Percentiles rank a stretch among this genome's conserved stretches.
These are phyloP conservation scores for Melanchra persicariae DNA, from an alignment of 2,888 invertebrate genomes.

Conservation along the genomic window DNA sequence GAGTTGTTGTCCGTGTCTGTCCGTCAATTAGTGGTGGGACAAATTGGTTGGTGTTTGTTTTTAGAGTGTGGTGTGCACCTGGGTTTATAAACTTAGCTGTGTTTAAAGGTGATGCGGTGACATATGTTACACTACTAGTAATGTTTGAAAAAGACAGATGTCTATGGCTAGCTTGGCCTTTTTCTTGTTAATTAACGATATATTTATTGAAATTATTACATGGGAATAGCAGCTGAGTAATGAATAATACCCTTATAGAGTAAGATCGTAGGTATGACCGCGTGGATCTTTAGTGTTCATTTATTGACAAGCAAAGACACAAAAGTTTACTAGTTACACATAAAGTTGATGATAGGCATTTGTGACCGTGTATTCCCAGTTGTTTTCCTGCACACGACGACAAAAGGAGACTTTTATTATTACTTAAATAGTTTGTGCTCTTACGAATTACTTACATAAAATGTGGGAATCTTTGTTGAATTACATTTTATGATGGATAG, in stretches of 20 bases:
- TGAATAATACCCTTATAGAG: too few relatives aligned
- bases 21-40: conserved; percentile 39
- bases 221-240: too few relatives aligned
- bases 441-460: conserved; percentile 14
- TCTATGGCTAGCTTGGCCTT: too few relatives aligned
- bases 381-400: conserved; percentile 34
- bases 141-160: too few relatives aligned
- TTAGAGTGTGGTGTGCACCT: conserved; percentile 1
- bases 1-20: conserved; percentile 31
- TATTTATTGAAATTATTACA: too few relatives aligned
- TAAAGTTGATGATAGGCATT: conserved; percentile 47
- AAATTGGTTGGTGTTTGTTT: conserved; percentile 19
- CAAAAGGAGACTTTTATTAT: conserved; percentile 53
- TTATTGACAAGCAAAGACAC: conserved; percentile 1
- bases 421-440: conserved; percentile 45
- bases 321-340: conserved; percentile 2
- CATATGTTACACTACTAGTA: too few relatives aligned
- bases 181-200: too few relatives aligned
- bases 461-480: conserved; percentile 27
- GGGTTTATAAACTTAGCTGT: too few relatives aligned
- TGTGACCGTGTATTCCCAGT: conserved; percentile 42
- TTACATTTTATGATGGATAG: conserved; percentile 21
- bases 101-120: too few relatives aligned
- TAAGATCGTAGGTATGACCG: too few relatives aligned
- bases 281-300: not conserved